A percentile compares a stretch with the other conserved stretches of the same genome.
Conservation (phyloP, 64 coral and sea anemone species). For the Exaiptasia diaphana region DNA sequence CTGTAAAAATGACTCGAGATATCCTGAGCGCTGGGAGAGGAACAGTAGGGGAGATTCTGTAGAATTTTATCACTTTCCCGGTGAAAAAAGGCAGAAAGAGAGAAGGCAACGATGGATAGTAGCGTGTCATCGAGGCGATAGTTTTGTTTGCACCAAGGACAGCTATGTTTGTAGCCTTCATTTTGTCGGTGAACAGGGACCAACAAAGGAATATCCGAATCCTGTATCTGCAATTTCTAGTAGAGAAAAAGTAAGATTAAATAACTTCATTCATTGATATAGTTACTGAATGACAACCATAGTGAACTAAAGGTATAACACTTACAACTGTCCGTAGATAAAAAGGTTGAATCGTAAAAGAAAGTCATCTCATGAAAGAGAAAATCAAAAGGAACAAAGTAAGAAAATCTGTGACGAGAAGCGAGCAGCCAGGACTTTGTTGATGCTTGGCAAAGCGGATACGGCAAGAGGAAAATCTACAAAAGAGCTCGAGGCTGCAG, state of each 20-base stretch:
- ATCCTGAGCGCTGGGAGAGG: constrained; percentile 40
- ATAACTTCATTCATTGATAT: constrained; percentile 17
- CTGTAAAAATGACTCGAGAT: constrained; percentile 59
- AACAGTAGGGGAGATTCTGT: constrained; percentile 37
- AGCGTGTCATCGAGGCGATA: constrained; percentile 55
- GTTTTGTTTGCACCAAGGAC: constrained; percentile 53
- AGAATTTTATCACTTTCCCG: not conserved
- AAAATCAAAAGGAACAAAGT: constrained; percentile 29
- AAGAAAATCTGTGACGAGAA: constrained; percentile 66
- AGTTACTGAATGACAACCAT: not conserved
- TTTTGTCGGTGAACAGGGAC: constrained; percentile 69
- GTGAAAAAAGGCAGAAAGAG: not conserved
- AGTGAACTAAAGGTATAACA: constrained; percentile 5
- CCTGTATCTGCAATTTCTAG: constrained; percentile 65
- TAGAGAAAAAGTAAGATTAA: constrained; percentile 62
- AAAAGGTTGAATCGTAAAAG: constrained; percentile 61
- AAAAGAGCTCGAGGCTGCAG: not conserved
- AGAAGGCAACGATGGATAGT: not conserved
- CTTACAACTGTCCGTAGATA: constrained; percentile 43
- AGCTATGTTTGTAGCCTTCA: constrained; percentile 75
- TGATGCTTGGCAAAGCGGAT: not conserved
- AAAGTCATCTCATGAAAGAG: constrained; percentile 57
- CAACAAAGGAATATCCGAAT: constrained; percentile 54
- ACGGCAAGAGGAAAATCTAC: not conserved
- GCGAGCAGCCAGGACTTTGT: constrained; percentile 50